These are phyloP conservation scores for Synergus umbraculus DNA, from an alignment of 2,888 invertebrate species.

Conservation along the genomic window DNA sequence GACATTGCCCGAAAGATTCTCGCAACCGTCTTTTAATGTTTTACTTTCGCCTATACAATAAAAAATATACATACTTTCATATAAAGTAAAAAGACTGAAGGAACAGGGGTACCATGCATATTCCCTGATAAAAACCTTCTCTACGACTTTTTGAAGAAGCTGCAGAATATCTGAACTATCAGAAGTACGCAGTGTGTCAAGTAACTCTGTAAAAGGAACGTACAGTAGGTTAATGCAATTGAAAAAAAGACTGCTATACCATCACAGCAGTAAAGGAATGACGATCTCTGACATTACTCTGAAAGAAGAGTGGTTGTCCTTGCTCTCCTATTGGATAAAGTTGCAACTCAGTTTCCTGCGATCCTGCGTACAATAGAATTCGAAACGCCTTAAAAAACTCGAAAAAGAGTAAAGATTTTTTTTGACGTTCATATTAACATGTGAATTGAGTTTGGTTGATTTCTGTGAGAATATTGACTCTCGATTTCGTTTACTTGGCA, in stretches of 20 bases:
- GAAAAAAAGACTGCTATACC: background rate
- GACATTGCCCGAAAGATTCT: too few species aligned
- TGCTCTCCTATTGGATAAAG: constrained; percentile 58
- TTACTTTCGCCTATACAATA: background rate
- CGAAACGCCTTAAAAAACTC: constrained; percentile 9
- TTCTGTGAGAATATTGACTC: background rate
- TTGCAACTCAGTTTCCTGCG: constrained; percentile 51
- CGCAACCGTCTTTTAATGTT: too few species aligned
- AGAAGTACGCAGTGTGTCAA: background rate
- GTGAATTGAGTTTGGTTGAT: too few species aligned
- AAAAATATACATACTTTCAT: too few species aligned
- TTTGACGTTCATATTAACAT: background rate
- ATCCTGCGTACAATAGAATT: constrained; percentile 52
- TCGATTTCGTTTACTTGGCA: background rate
- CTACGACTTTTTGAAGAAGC: too few species aligned
- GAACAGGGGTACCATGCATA: too few species aligned
- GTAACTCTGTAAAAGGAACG: background rate
- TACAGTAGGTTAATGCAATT: constrained; percentile 28
- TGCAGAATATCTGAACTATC: background rate
- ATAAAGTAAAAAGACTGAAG: too few species aligned
- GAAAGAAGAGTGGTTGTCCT: constrained; percentile 59
- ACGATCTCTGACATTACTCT: constrained; percentile 43
- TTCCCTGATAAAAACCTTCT: too few species aligned
- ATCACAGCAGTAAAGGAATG: background rate
- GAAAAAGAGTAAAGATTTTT: too few species aligned